A percentile compares a stretch with the other conserved stretches of the same genome.
phyloP scores from a whole-genome alignment of 2,113 vertebrate genomes.

The Ovis aries region ARS-UI_Ramb_v3.0 NC_056054.1:33520501-33521000 shows the following conservation, averaged over 20 bases:
- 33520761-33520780: not conserved
- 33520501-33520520: not conserved
- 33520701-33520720: not conserved
- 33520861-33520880: not conserved
- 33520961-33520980: not conserved
- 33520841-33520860: not conserved
- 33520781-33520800: not conserved
- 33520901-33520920: not conserved
- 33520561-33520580: conserved; percentile 15
- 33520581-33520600: conserved; percentile 26
- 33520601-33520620: conserved; percentile 14
- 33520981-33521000: not conserved
- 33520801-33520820: not conserved
- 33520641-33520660: not conserved
- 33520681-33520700: not conserved
- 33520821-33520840: not conserved
- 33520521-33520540: not conserved
- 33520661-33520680: not conserved
- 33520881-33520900: not conserved
- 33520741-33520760: not conserved
- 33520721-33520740: not conserved
- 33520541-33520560: not conserved
- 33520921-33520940: not conserved
- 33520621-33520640: conserved; percentile 11
- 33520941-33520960: not conserved